phyloP scores from a whole-genome alignment of 2,797 vertebrate species.

The Acanthiza pusilla region DNA sequence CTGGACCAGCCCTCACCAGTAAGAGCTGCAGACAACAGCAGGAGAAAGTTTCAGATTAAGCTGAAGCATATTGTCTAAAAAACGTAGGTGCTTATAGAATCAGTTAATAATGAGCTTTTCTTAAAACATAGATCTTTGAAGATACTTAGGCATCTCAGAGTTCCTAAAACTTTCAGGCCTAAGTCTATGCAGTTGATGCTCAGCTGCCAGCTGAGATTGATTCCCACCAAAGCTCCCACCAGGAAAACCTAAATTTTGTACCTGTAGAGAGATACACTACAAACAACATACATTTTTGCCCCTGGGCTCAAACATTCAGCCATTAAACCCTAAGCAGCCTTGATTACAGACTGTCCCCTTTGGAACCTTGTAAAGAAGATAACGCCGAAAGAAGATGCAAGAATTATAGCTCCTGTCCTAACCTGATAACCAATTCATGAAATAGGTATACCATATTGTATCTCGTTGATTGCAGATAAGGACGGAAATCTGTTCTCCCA shows the following conservation, averaged over 20 bases:
- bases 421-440: neutral
- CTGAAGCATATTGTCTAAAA: neutral
- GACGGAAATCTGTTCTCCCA: neutral
- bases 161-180: neutral
- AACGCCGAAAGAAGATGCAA: neutral
- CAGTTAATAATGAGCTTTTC: neutral
- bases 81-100: neutral
- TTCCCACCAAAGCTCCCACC: neutral
- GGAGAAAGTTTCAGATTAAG: neutral
- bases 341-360: neutral
- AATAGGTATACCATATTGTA: neutral
- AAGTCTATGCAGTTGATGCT: neutral
- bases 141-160: neutral
- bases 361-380: neutral
- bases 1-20: neutral
- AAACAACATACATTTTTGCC: neutral
- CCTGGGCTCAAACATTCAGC: neutral
- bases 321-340: neutral
- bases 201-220: neutral
- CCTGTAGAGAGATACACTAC: too few relatives aligned
- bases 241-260: neutral
- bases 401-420: neutral
- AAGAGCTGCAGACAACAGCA: neutral
- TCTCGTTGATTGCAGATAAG: neutral
- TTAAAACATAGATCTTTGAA: neutral